phyloP scores from a whole-genome alignment of 2,113 vertebrate species.

The Silurus glanis region DNA sequence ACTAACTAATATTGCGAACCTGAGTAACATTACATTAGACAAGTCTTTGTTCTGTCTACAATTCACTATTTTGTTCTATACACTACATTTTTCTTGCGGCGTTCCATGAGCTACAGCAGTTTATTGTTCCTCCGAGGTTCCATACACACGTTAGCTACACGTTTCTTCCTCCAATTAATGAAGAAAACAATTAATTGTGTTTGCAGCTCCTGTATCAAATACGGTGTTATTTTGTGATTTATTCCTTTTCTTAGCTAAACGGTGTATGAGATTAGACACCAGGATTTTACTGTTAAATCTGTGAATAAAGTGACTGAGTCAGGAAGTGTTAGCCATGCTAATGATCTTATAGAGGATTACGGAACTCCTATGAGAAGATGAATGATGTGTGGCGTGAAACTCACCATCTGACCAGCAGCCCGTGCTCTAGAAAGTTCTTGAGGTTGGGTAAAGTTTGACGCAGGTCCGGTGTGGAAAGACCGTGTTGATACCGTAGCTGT shows the following conservation, averaged over 20 bases:
- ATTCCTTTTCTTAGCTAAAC: background rate
- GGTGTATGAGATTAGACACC: background rate
- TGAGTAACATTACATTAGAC: background rate
- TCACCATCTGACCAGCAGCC: slow-evolving; percentile 93
- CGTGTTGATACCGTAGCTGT: slow-evolving; percentile 94
- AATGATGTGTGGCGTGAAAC: slow-evolving; percentile 52
- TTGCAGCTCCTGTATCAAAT: background rate
- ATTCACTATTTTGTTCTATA: too few relatives aligned
- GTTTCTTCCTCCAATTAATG: background rate
- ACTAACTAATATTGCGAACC: background rate
- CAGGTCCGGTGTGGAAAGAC: slow-evolving; percentile 92
- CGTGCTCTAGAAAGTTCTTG: slow-evolving; percentile 95
- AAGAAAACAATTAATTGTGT: background rate
- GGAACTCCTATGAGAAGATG: background rate
- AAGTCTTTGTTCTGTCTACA: background rate
- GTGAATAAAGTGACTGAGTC: background rate
- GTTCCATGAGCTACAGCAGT: background rate
- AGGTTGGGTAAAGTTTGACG: slow-evolving; percentile 96
- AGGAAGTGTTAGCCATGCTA: background rate
- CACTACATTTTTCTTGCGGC: too few relatives aligned
- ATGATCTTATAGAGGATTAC: background rate
- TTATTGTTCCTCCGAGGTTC: background rate
- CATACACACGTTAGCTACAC: background rate
- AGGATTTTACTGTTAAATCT: background rate
- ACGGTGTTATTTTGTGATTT: background rate